Evolutionary conservation across 2,888 invertebrate genomes (phyloP), one percentile per base, ranked within the genome.

Genomic region (Luperina nickerlii): DNA sequence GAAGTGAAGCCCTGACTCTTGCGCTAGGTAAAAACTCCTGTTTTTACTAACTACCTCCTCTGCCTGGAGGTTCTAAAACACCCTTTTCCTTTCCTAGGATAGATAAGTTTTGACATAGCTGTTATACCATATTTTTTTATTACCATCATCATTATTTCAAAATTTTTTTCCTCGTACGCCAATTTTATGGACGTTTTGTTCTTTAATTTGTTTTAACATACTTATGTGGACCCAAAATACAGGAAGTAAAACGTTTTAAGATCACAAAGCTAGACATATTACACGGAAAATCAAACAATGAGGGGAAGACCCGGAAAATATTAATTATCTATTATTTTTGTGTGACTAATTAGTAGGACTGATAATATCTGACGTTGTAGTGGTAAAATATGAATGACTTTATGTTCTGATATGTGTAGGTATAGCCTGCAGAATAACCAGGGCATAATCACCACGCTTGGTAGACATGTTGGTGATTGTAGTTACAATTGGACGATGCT

Each of bases 201-300:
- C 27, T 42, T 42, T 38, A 20, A 74, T 82, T 74, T 68, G 60
- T 60, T 79, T 70, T 83, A 62, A 57, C 54, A 73, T 57, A 74
- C 27, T 42, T 13, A 32, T 82, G 82, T 69, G 68, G 67, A n/a
- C 11, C 38, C 32, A 24, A 1, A 15, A 69, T 62, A 45, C 15
- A 71, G 73, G 74, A 81, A 76, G 70, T 81, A 42, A 27, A 60
- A 65, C 38, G 42, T 13, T 60, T 60, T 83, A 63, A 75, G 38
- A 83, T 65, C 75, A 79, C 51, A 72, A 54, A 79, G 45, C 42
- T 48, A n/a, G n/a, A 66, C 51, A 75, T 69, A 78, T 51, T 57
- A 75, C 48, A 76, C 54, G 79, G 76, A 83, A 83, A 84, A 74
- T 71, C 67, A 79, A 76, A 85, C 66, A 79, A 66, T 51, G 3